These are phyloP conservation scores for Chroicocephalus ridibundus DNA, from an alignment of 2,113 vertebrate species.

Conservation along the genomic window DNA sequence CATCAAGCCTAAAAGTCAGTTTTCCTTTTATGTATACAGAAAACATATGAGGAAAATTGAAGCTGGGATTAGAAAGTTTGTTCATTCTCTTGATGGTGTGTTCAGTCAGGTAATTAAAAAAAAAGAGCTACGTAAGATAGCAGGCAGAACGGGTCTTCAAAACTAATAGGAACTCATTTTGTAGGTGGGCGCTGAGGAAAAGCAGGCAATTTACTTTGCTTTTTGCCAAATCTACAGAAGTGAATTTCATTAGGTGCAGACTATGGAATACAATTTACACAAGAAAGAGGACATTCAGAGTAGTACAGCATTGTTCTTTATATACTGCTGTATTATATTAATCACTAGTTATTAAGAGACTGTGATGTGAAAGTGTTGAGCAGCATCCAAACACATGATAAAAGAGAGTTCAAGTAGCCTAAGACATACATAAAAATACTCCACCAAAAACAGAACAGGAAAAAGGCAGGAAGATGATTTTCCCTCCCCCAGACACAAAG, in stretches of 20 bases:
- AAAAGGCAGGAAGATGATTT: neutral
- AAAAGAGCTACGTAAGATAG: neutral
- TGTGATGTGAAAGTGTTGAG: neutral
- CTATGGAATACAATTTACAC: constrained; percentile 38
- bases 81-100: neutral
- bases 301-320: neutral
- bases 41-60: neutral
- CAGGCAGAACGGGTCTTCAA: neutral
- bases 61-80: neutral
- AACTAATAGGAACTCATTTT: neutral
- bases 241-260: neutral
- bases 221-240: neutral
- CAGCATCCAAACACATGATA: neutral
- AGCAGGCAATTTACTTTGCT: neutral
- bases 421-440: neutral
- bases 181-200: neutral
- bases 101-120: neutral
- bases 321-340: neutral
- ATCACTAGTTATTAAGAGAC: neutral
- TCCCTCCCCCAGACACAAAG: neutral
- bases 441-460: neutral
- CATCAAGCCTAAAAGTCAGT: neutral
- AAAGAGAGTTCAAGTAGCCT: neutral
- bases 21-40: neutral
- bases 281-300: constrained; percentile 18